These are phyloP conservation scores for Omphaloscelis lunosa DNA, from an alignment of 2,888 invertebrate genomes.

Conservation along the genomic window DNA sequence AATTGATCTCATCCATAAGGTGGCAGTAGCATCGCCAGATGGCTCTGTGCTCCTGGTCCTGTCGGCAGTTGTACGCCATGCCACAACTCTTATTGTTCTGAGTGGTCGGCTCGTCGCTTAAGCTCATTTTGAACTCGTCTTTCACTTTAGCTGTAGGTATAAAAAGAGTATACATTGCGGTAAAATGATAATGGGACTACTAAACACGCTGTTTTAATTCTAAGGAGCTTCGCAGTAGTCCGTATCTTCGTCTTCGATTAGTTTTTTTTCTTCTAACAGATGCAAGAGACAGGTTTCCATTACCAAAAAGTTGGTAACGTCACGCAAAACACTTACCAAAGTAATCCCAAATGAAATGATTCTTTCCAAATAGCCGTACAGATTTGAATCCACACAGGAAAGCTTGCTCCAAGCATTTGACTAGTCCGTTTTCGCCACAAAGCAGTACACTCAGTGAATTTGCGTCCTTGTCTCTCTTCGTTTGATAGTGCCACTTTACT, in stretches of 20 bases:
- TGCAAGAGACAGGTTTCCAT: background rate
- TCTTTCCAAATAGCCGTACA: constrained; percentile 97
- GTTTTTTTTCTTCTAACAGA: background rate
- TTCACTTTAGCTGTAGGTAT: constrained; percentile 92
- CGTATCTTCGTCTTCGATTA: background rate
- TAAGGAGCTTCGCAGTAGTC: background rate
- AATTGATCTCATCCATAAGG: constrained; percentile 96
- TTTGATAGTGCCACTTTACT: constrained; percentile 98
- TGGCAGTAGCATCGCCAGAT: constrained; percentile 97
- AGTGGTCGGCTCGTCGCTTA: constrained; percentile 90
- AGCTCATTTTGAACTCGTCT: constrained; percentile 94
- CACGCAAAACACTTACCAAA: constrained; percentile 93
- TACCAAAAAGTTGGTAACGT: background rate
- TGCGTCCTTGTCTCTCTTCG: constrained; percentile 95
- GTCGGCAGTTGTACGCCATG: constrained; percentile 85
- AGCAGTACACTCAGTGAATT: constrained; percentile 96
- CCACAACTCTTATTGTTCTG: constrained; percentile 81
- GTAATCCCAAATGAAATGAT: constrained; percentile 99
- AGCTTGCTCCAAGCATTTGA: constrained; percentile 97
- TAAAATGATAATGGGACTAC: background rate
- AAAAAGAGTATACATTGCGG: background rate
- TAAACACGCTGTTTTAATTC: background rate
- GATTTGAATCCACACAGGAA: constrained; percentile 99
- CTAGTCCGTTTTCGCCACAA: constrained; percentile 98
- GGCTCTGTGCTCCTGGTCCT: constrained; percentile 91